These are phyloP conservation scores for Stomorhina lunata DNA, from an alignment of 2,888 invertebrate species.

Conservation along the genomic window DNA sequence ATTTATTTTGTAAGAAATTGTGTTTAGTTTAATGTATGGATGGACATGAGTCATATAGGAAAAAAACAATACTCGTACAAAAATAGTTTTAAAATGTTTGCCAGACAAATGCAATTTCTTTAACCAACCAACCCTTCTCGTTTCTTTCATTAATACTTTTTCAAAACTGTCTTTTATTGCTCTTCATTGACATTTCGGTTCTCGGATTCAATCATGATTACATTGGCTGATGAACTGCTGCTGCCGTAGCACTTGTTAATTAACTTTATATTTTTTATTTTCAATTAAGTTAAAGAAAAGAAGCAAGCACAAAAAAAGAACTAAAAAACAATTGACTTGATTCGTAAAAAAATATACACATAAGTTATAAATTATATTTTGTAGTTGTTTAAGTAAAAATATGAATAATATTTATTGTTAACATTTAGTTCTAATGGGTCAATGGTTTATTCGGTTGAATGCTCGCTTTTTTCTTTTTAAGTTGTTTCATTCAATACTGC, in stretches of 20 bases:
- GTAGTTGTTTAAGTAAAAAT: neutral
- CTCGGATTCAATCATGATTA: conserved; percentile 18
- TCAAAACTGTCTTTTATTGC: neutral
- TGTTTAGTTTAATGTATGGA: conserved; percentile 44
- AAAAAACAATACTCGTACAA: too few species aligned
- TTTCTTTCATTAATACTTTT: neutral
- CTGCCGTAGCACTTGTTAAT: conserved; percentile 49
- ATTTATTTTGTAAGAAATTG: conserved; percentile 33
- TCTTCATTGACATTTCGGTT: conserved; percentile 37
- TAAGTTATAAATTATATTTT: too few species aligned
- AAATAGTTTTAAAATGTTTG: conserved; percentile 25
- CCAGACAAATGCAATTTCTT: conserved; percentile 46
- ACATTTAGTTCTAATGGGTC: conserved; percentile 32
- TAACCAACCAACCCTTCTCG: conserved; percentile 13
- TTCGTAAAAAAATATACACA: conserved; percentile 30
- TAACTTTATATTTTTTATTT: conserved; percentile 34
- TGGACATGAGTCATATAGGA: conserved; percentile 41
- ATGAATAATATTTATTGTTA: conserved; percentile 26
- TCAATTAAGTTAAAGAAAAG: conserved; percentile 44
- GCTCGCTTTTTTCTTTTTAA: neutral
- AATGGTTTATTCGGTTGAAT: conserved; percentile 42
- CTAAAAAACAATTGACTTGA: conserved; percentile 42
- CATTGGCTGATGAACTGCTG: conserved; percentile 13
- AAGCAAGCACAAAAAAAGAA: neutral
- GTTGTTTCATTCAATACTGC: neutral